These are phyloP conservation scores for Chloebia gouldiae DNA, from an alignment of 2,113 vertebrate genomes.

Conservation along the genomic window DNA sequence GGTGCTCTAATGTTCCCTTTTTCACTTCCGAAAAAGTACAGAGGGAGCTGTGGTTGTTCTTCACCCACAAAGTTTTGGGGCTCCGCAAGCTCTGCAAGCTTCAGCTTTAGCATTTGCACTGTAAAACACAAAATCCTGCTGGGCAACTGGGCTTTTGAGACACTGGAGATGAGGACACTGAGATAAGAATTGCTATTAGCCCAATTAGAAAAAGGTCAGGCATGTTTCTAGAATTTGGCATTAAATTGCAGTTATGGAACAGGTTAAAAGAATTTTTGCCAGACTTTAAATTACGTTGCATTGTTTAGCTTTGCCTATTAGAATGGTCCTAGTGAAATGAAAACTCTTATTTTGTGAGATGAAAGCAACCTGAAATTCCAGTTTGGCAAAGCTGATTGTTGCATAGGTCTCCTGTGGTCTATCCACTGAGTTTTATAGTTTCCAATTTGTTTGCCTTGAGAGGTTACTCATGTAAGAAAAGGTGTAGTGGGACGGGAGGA, in stretches of 20 bases:
- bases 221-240: background rate
- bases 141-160: background rate
- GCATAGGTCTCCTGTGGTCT: background rate
- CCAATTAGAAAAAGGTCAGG: background rate
- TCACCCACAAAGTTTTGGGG: background rate
- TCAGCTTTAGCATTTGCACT: background rate
- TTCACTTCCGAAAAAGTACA: background rate
- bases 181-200: background rate
- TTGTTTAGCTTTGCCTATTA: background rate
- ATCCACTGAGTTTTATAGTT: background rate
- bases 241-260: background rate
- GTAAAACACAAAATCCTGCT: background rate
- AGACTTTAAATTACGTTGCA: background rate
- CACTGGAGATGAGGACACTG: background rate
- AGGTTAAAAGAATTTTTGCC: background rate
- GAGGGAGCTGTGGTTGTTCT: background rate
- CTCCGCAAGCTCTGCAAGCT: background rate
- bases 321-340: background rate
- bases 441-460: background rate
- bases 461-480: background rate
- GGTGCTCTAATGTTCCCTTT: background rate
- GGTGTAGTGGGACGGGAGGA: background rate
- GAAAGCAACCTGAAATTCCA: slow-evolving; percentile 56
- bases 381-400: slow-evolving; percentile 22
- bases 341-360: background rate